phyloP scores from a whole-genome alignment of 2,888 invertebrate species.

The Smittia aterrima region DNA sequence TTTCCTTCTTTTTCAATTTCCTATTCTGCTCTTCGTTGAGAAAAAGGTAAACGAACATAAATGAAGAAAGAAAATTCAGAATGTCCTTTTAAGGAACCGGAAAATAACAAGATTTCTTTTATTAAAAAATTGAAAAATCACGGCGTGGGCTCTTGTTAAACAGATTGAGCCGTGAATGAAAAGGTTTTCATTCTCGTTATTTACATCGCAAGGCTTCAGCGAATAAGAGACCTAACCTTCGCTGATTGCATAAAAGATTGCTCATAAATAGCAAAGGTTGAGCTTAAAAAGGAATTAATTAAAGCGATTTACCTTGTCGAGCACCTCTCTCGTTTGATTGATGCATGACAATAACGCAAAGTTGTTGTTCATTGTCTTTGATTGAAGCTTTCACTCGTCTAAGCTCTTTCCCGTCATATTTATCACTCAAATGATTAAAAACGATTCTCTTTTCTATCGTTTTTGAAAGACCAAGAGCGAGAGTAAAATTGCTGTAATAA shows the following conservation, averaged over 20 bases:
- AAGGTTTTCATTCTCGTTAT: background rate
- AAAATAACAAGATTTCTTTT: slow-evolving; percentile 22
- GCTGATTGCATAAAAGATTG: no score
- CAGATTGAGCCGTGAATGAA: background rate
- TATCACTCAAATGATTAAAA: slow-evolving; percentile 37
- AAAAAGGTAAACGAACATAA: background rate
- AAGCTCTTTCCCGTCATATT: slow-evolving; percentile 16
- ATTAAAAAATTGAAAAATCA: slow-evolving; percentile 9
- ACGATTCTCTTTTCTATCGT: background rate
- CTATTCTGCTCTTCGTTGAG: background rate
- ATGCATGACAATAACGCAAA: background rate
- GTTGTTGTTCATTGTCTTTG: background rate
- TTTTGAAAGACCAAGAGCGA: background rate
- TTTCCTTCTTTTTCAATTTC: background rate
- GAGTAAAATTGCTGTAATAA: no score
- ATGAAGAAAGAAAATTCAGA: background rate
- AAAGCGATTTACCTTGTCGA: no score
- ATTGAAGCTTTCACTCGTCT: background rate
- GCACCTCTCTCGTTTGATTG: background rate
- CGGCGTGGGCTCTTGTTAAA: background rate
- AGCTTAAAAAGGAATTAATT: no score
- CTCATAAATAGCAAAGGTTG: no score
- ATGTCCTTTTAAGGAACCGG: slow-evolving; percentile 24
- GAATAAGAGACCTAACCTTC: no score
- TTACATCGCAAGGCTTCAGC: no score